Evolutionary conservation across 2,113 vertebrate genomes (phyloP).

Genomic region (Solea senegalensis): DNA sequence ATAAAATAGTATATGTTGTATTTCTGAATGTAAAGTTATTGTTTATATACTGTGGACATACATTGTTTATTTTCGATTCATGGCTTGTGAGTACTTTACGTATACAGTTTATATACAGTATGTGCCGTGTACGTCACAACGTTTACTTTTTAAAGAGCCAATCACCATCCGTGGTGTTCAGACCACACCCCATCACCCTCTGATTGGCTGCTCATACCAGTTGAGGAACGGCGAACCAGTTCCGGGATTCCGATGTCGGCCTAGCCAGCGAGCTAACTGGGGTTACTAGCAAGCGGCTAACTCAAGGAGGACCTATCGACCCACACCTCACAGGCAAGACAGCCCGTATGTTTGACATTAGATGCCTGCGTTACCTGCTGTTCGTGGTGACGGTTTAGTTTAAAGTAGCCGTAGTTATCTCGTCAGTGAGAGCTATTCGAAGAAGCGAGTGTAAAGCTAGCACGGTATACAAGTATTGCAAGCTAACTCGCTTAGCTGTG

Average conservation of each 20-base stretch:
- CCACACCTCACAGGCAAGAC: constrained; percentile 34
- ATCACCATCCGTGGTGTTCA: neutral
- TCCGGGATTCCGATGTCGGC: constrained; percentile 80
- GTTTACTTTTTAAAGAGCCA: neutral
- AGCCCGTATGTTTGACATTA: neutral
- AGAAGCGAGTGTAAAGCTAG: constrained; percentile 17
- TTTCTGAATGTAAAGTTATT: neutral
- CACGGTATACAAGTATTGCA: constrained; percentile 55
- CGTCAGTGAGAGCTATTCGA: constrained; percentile 8
- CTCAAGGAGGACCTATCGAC: constrained; percentile 56
- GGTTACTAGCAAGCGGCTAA: constrained; percentile 67
- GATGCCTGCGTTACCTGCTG: constrained; percentile 13
- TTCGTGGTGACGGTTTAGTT: neutral
- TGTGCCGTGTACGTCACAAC: neutral
- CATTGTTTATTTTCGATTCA: too few species aligned
- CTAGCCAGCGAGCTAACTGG: constrained; percentile 67
- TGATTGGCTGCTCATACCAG: constrained; percentile 69
- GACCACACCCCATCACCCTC: constrained; percentile 35
- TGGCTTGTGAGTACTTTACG: neutral
- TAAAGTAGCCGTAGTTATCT: neutral
- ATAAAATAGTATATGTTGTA: too few species aligned
- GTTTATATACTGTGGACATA: neutral
- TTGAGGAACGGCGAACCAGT: constrained; percentile 53
- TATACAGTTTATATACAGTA: neutral
- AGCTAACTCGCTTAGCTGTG: constrained; percentile 61